Evolutionary conservation across 2,888 invertebrate genomes (phyloP).

Genomic region (Caenorhabditis uteleia): DNA sequence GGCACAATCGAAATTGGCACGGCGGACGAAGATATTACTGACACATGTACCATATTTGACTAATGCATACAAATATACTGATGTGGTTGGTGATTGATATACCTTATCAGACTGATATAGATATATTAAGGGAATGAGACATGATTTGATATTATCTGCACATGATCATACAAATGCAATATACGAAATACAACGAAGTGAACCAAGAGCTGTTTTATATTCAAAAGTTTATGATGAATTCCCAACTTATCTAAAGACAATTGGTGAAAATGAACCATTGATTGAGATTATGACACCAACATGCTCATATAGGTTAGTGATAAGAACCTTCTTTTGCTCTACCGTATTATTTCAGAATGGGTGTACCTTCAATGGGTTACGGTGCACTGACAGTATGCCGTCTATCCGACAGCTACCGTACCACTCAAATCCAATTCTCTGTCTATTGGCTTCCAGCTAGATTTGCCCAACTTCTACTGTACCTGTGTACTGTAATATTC

Average conservation of each 20-base stretch:
- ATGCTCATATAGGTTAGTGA: constrained; percentile 48
- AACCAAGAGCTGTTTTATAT: constrained; percentile 20
- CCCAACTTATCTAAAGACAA: constrained; percentile 19
- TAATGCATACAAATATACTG: constrained; percentile 16
- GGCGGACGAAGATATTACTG: constrained; percentile 17
- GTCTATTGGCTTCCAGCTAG: constrained; percentile 45
- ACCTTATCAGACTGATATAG: not conserved
- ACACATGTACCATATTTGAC: constrained; percentile 33
- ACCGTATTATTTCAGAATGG: constrained; percentile 79
- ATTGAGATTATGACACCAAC: constrained; percentile 50
- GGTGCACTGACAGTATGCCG: constrained; percentile 72
- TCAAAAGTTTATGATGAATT: constrained; percentile 12
- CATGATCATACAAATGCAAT: constrained; percentile 71
- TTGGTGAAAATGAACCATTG: constrained; percentile 33
- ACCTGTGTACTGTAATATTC: constrained; percentile 17
- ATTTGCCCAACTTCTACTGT: constrained; percentile 37
- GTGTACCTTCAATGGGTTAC: constrained; percentile 83
- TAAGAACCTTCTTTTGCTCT: not conserved
- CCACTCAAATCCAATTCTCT: constrained; percentile 26
- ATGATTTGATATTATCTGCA: constrained; percentile 71
- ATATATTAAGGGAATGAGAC: constrained; percentile 10
- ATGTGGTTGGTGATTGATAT: constrained; percentile 21
- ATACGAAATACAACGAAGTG: constrained; percentile 21
- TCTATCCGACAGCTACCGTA: constrained; percentile 8
- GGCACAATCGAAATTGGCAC: not conserved